Evolutionary conservation across 2,888 invertebrate species (phyloP).

Genomic region (Barypeithes pellucidus): DNA sequence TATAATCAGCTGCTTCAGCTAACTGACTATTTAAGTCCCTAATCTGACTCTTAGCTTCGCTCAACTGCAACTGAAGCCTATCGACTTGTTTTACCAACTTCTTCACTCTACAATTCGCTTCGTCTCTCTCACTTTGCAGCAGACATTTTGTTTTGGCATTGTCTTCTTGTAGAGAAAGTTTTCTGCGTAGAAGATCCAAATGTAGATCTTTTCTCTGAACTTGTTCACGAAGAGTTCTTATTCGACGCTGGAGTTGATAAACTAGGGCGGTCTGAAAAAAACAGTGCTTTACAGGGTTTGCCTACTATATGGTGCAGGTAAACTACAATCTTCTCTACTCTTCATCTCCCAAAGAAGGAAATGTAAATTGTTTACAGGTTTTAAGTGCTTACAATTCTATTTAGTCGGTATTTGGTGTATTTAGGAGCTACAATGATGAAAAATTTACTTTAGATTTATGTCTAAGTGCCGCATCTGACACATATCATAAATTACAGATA

Average conservation of each 20-base stretch:
- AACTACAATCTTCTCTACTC: conserved; percentile 2
- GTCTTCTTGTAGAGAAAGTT: conserved; percentile 88
- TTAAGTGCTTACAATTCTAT: not conserved
- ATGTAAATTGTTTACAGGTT: not conserved
- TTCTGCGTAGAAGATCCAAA: conserved; percentile 89
- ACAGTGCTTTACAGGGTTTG: not conserved
- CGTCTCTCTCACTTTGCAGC: conserved; percentile 80
- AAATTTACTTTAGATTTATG: too few species aligned
- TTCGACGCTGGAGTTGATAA: conserved; percentile 90
- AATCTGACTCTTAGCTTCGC: conserved; percentile 86
- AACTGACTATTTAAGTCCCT: conserved; percentile 90
- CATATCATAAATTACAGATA: not conserved
- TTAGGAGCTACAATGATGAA: too few species aligned
- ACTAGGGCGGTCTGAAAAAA: conserved; percentile 83
- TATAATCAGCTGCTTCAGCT: conserved; percentile 89
- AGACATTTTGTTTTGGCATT: conserved; percentile 77
- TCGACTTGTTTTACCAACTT: conserved; percentile 90
- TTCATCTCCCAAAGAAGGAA: not conserved
- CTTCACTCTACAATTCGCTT: conserved; percentile 80
- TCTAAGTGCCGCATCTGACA: too few species aligned
- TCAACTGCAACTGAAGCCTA: conserved; percentile 84
- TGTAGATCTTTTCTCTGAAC: conserved; percentile 93
- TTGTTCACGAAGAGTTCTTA: conserved; percentile 90
- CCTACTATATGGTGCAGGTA: not conserved
- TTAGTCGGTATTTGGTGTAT: too few species aligned